Percentiles rank a stretch among this genome's conserved stretches.
Evolutionary conservation across 1,140 invertebrate genomes (phyloP).

Genomic region (Prorops nasuta): DNA sequence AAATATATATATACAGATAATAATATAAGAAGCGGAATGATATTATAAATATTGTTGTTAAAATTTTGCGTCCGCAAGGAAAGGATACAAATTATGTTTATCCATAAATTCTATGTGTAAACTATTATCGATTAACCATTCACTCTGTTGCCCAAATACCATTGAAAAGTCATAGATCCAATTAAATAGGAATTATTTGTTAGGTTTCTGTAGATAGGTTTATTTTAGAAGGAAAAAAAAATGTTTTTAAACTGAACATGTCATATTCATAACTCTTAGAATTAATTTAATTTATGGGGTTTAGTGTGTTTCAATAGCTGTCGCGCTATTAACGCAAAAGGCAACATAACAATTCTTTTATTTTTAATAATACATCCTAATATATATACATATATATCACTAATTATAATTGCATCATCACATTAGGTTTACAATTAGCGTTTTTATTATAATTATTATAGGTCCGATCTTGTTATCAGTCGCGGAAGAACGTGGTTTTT

Average conservation of each 20-base stretch:
- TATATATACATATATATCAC: no score
- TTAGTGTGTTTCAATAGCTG: conserved; percentile 21
- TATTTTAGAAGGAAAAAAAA: conserved; percentile 15
- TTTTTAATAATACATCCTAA: conserved; percentile 6
- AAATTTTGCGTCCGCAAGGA: conserved; percentile 48
- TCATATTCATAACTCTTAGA: conserved; percentile 19
- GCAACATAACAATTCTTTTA: conserved; percentile 32
- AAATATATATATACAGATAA: conserved; percentile 16
- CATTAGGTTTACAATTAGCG: conserved; percentile 16
- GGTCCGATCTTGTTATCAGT: no score
- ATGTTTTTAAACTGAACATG: conserved; percentile 19
- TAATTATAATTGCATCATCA: conserved; percentile 16
- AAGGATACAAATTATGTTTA: conserved; percentile 36
- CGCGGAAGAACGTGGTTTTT: no score
- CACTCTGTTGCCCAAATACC: conserved; percentile 33
- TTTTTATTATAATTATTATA: no score
- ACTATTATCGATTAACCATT: conserved; percentile 34
- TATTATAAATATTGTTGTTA: conserved; percentile 47
- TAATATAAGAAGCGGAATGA: conserved; percentile 30
- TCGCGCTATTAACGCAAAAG: conserved; percentile 21
- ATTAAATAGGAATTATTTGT: conserved; percentile 15
- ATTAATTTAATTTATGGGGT: conserved; percentile 32
- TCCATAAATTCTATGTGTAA: conserved; percentile 42
- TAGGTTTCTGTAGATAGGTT: conserved; percentile 30
- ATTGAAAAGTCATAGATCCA: conserved; percentile 20